phyloP scores from a whole-genome alignment of 2,797 vertebrate genomes.

The Schizothorax lantsangensis region DNA sequence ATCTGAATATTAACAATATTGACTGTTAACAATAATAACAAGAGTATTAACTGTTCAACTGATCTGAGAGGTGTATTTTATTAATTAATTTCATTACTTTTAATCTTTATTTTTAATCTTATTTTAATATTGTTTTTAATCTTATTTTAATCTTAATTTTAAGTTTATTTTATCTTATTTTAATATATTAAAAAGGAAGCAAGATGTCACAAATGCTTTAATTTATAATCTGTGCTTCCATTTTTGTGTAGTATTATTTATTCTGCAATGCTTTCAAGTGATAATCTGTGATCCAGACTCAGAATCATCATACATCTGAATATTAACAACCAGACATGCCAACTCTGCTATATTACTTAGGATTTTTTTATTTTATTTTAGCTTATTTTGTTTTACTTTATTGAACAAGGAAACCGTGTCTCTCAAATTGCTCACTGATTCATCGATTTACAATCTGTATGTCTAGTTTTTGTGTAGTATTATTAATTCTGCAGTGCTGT shows the following conservation, averaged over 20 bases:
- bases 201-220: neutral
- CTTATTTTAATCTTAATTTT: neutral
- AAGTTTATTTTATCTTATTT: neutral
- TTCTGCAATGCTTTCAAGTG: neutral
- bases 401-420: neutral
- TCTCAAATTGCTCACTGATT: neutral
- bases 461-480: neutral
- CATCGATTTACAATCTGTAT: neutral
- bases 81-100: neutral
- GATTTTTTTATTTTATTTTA: neutral
- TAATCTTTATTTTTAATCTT: neutral
- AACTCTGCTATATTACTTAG: no score
- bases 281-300: neutral
- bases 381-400: neutral
- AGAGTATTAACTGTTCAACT: neutral
- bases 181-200: neutral
- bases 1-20: neutral
- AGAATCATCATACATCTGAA: no score
- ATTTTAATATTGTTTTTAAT: neutral
- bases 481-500: neutral
- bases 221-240: neutral
- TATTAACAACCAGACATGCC: no score
- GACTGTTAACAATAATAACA: neutral
- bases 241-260: neutral
- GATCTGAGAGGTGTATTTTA: neutral